Percentiles rank a stretch among this genome's conserved stretches.
phyloP scores from a whole-genome alignment of 2,113 vertebrate species.

The Pristiophorus japonicus region DNA sequence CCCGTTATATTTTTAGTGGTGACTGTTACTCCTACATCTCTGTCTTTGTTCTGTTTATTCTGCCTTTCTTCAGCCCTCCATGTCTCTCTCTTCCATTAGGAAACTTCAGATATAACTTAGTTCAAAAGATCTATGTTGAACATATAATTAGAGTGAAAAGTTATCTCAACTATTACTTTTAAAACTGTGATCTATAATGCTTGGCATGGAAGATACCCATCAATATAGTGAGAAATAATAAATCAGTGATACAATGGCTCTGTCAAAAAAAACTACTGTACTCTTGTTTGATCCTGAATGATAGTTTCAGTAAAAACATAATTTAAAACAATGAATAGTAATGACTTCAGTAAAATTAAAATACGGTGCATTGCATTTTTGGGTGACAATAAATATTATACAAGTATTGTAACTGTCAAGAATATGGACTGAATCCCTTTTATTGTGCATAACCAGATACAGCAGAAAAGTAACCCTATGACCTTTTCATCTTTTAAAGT shows the following conservation, averaged over 20 bases:
- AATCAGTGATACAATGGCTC: neutral
- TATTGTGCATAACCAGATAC: neutral
- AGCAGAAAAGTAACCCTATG: neutral
- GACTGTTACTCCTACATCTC: neutral
- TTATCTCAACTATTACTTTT: neutral
- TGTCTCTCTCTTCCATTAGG: neutral
- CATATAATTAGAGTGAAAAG: neutral
- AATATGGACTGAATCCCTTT: neutral
- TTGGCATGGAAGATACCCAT: neutral
- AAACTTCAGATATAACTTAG: neutral
- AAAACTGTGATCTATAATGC: neutral
- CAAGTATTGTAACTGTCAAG: neutral
- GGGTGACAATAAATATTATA: neutral
- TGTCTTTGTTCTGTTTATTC: neutral
- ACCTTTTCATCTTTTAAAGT: neutral
- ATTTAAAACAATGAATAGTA: neutral
- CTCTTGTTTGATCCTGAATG: neutral
- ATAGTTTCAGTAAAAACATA: neutral
- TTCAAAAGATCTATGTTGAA: neutral
- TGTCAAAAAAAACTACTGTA: no score
- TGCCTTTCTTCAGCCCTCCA: neutral
- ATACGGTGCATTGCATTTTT: neutral
- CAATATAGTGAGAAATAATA: neutral
- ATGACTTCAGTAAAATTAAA: neutral
- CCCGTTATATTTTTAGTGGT: neutral